Percentiles rank a stretch among this genome's conserved stretches.
Evolutionary conservation across 2,888 invertebrate genomes (phyloP).

Genomic region (Plusia festucae): DNA sequence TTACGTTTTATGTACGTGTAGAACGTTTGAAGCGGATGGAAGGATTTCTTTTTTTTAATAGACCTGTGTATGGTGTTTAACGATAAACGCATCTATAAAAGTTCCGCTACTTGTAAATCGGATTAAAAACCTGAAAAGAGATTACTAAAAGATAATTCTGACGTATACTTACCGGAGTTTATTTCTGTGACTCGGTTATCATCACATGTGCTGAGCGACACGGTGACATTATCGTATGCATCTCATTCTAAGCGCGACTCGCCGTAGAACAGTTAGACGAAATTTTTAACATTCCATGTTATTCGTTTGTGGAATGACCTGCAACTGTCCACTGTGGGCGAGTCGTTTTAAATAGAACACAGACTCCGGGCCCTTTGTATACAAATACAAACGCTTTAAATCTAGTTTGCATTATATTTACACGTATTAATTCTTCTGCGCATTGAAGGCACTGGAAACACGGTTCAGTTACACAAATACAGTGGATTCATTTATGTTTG

Average conservation of each 20-base stretch:
- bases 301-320: constrained; percentile 66
- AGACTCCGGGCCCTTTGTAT: constrained; percentile 17
- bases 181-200: constrained; percentile 58
- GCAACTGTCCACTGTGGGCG: constrained; percentile 67
- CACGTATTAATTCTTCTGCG: constrained; percentile 2
- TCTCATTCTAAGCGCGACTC: constrained; percentile 63
- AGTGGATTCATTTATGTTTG: constrained; percentile 54
- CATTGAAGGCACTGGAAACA: constrained; percentile 31
- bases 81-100: constrained; percentile 50
- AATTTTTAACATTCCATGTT: constrained; percentile 79
- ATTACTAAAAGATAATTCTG: constrained; percentile 57
- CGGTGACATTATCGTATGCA: constrained; percentile 65
- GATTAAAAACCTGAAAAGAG: constrained; percentile 63
- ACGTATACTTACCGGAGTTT: constrained; percentile 46
- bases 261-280: constrained; percentile 77
- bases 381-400: constrained; percentile 28
- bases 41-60: constrained; percentile 53
- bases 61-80: constrained; percentile 34
- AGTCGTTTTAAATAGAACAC: constrained; percentile 58
- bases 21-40: constrained; percentile 15
- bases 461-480: constrained; percentile 44
- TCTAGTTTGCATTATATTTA: constrained; percentile 4
- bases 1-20: constrained; percentile 20
- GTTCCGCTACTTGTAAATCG: constrained; percentile 32
- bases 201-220: constrained; percentile 57